Percentiles rank a stretch among this genome's conserved stretches.
phyloP scores from a whole-genome alignment of 1,140 invertebrate species.

The Sesamia nonagrioides region DNA sequence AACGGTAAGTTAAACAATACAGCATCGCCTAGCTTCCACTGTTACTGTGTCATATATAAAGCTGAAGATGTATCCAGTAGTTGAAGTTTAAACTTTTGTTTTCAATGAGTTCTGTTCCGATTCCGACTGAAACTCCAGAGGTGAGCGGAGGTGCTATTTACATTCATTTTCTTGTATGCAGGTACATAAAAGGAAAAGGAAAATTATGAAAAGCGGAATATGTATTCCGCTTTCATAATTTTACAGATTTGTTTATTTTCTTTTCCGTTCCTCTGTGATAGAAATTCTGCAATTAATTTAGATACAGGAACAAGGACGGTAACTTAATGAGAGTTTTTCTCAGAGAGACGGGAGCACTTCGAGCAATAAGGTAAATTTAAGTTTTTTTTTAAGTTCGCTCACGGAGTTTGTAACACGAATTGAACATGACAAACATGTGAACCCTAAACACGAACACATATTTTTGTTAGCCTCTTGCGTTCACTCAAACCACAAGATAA shows the following conservation, averaged over 20 bases:
- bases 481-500: neutral
- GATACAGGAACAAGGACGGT: too few relatives aligned
- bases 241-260: neutral
- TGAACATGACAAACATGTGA: too few relatives aligned
- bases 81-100: neutral
- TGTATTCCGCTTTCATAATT: neutral
- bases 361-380: too few relatives aligned
- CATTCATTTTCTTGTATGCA: neutral
- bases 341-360: too few relatives aligned
- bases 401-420: too few relatives aligned
- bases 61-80: neutral
- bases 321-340: too few relatives aligned
- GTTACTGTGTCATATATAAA: neutral
- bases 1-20: neutral
- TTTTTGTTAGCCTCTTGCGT: too few relatives aligned
- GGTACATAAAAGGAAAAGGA: too few relatives aligned
- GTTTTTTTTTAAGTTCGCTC: too few relatives aligned
- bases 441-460: too few relatives aligned
- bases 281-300: neutral
- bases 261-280: neutral
- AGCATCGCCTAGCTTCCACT: neutral
- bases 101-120: neutral
- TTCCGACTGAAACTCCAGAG: neutral
- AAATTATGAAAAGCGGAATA: too few relatives aligned
- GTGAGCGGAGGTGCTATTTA: neutral